Evolutionary conservation across 2,113 vertebrate species (phyloP).

Genomic region (Ellobius talpinus): DNA sequence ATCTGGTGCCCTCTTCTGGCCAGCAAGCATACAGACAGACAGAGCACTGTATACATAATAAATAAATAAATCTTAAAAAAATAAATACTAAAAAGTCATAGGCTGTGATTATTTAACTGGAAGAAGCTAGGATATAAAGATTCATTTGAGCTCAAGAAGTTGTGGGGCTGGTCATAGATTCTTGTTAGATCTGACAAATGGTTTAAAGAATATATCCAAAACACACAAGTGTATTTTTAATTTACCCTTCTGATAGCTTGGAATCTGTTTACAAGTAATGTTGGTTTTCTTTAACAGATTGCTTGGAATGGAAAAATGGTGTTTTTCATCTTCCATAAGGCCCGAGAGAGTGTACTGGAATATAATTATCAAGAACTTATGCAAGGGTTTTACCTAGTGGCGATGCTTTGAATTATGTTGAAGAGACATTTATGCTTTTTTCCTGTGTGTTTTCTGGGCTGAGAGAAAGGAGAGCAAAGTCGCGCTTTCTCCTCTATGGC

Average conservation of each 20-base stretch:
- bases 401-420: constrained; percentile 40
- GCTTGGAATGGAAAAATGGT: constrained; percentile 69
- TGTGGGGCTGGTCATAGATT: constrained; percentile 66
- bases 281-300: constrained; percentile 79
- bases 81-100: constrained; percentile 45
- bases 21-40: no score
- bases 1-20: no score
- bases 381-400: not conserved
- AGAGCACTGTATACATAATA: no score
- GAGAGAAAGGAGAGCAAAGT: not conserved
- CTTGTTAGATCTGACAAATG: constrained; percentile 76
- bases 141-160: constrained; percentile 66
- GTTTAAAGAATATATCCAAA: constrained; percentile 70
- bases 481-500: not conserved
- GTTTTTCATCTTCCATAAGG: constrained; percentile 67
- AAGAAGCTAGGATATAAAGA: constrained; percentile 50
- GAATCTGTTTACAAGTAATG: constrained; percentile 76
- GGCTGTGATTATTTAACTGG: constrained; percentile 61
- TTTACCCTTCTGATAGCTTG: constrained; percentile 75
- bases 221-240: constrained; percentile 77
- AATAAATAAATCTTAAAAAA: no score
- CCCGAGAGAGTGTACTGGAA: constrained; percentile 62
- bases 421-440: not conserved
- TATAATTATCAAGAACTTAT: constrained; percentile 62
- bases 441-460: not conserved